phyloP scores from a whole-genome alignment of 2,888 invertebrate genomes.

The Agelastica alni region DNA sequence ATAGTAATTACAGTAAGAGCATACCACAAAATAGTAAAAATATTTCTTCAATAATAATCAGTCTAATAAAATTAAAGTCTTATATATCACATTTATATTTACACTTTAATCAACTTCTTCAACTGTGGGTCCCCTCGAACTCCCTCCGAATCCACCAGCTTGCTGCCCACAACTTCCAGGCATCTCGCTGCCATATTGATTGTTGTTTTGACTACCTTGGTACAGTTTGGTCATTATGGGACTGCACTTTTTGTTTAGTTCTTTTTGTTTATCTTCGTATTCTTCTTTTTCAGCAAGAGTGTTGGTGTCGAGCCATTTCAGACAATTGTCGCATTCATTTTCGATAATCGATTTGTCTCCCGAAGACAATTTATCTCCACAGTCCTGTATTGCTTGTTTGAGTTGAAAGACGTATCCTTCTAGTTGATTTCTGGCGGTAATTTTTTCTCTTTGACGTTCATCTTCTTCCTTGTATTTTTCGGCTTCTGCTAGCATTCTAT shows the following conservation, averaged over 20 bases:
- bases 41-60: too few relatives aligned
- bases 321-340: constrained; percentile 61
- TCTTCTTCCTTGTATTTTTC: constrained; percentile 75
- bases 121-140: constrained; percentile 21
- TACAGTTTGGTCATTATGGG: constrained; percentile 66
- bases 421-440: constrained; percentile 71
- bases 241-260: constrained; percentile 56
- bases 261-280: constrained; percentile 65
- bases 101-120: constrained; percentile 28
- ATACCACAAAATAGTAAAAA: too few relatives aligned
- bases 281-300: constrained; percentile 69
- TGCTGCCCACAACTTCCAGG: constrained; percentile 20
- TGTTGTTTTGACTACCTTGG: constrained; percentile 36
- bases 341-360: constrained; percentile 56
- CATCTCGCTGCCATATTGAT: constrained; percentile 37
- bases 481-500: constrained; percentile 76
- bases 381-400: constrained; percentile 70
- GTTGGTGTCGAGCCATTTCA: constrained; percentile 72
- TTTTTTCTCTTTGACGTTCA: constrained; percentile 68
- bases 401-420: constrained; percentile 72
- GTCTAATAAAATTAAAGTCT: too few relatives aligned
- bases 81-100: too few relatives aligned
- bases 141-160: constrained; percentile 21
- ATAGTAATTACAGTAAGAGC: too few relatives aligned
- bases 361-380: constrained; percentile 65